These are phyloP conservation scores for Microtus ochrogaster DNA, from an alignment of 2,113 vertebrate species.

Conservation along the genomic window DNA sequence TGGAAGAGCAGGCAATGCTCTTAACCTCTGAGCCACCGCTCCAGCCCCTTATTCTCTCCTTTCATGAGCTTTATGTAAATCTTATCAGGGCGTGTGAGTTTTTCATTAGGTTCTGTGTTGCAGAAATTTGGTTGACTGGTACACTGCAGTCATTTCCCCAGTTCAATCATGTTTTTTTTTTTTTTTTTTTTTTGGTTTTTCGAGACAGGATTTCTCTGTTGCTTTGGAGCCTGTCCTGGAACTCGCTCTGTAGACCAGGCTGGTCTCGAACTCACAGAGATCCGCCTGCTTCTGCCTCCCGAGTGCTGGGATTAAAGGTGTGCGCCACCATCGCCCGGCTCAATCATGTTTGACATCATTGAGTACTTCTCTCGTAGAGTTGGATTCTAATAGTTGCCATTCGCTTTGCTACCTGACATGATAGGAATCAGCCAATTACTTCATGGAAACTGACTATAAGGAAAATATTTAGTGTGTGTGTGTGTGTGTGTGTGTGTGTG, in stretches of 20 bases:
- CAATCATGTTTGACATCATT: background rate
- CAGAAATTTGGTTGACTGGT: background rate
- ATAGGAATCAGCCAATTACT: background rate
- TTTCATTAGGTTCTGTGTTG: background rate
- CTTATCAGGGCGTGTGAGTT: background rate
- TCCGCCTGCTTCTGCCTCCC: too few species aligned
- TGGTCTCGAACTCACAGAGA: too few species aligned
- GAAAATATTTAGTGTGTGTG: background rate
- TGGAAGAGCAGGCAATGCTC: too few species aligned
- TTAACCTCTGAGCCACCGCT: too few species aligned
- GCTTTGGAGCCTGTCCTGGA: too few species aligned
- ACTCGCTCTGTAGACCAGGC: too few species aligned
- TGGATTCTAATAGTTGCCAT: slow-evolving; percentile 8
- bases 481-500: background rate
- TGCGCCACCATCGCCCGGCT: too few species aligned
- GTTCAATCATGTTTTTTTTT: background rate
- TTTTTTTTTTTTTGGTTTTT: too few species aligned
- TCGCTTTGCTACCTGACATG: background rate
- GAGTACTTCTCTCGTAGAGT: background rate
- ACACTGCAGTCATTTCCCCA: background rate
- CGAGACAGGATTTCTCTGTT: too few species aligned
- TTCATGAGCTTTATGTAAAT: background rate
- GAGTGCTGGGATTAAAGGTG: too few species aligned
- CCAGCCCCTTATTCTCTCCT: background rate
- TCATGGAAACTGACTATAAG: slow-evolving; percentile 1